Base-by-base conservation (phyloP, 2,113 vertebrate species). In the Poicephalus meyeri region DNA sequence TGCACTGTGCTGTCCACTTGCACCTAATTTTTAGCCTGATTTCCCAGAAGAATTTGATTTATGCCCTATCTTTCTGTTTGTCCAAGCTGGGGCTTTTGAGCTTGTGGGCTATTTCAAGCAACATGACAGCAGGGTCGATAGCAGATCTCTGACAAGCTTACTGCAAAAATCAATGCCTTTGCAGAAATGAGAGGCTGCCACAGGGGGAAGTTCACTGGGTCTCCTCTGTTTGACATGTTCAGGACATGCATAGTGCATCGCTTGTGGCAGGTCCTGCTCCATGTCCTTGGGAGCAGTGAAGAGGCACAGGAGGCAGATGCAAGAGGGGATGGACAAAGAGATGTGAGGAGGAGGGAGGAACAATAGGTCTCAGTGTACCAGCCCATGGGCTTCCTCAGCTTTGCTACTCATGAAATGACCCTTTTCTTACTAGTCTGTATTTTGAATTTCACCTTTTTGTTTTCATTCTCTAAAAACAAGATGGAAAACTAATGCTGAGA, bases 311-410 rank as follows among this genome's bases (percentile, higher is more conserved):
- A 26, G 24, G 16, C 28, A 29, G 20, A 10, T 5, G 14, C 55
- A 28, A 64, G 47, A 76, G 20, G 4, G 10, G 33, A 42, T 19
- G 44, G 42, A 17, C 9, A 33, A 74, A 23, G 44, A 56, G 28
- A 55, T 8, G 2, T 0, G 1, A 13, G 23, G 21, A 74, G 5
- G 10, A 74, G 4, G 7, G 5, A 44, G 35, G 7, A 68, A 4
- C 74, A 50, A 24, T 23, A 20, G 29, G 29, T 71, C 56, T 74
- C 1, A 0, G 18, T 21, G 17, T 58, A 47, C 14, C 1, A 3
- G 63, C 23, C 63, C 28, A 15, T 3, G 7, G 64, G 41, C 9
- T 81, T 56, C 11, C 4, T 11, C 68, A 53, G 68, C 31, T 64
- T 46, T 65, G 73, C 39, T 76, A 33, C 42, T 66, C 35, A 18